Conservation (phyloP, 2,888 invertebrate species). For the Caenorhabditis japonica region DNA sequence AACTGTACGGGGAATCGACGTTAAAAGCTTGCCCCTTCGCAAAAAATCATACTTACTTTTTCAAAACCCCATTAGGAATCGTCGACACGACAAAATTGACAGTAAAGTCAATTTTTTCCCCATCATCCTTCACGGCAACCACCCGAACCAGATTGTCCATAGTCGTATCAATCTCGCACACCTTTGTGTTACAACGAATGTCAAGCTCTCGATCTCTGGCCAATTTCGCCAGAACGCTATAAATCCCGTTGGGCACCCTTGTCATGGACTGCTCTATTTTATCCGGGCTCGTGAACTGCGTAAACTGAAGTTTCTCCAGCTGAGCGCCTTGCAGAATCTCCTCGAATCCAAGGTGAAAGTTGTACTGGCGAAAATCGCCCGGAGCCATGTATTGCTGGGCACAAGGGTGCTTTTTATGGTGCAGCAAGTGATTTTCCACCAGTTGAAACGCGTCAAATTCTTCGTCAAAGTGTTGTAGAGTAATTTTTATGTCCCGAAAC, state of each 20-base stretch:
- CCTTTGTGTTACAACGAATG: slow-evolving; percentile 92
- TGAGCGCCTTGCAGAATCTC: slow-evolving; percentile 30
- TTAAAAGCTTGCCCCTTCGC: no score
- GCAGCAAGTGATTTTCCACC: background rate
- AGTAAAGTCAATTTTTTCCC: slow-evolving; percentile 75
- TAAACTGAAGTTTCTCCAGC: slow-evolving; percentile 41
- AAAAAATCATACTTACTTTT: slow-evolving; percentile 67
- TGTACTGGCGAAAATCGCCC: slow-evolving; percentile 18
- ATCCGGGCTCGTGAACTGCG: background rate
- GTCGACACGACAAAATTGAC: slow-evolving; percentile 96
- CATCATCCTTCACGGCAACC: background rate
- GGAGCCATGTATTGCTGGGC: slow-evolving; percentile 31
- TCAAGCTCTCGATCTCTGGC: slow-evolving; percentile 87
- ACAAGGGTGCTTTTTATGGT: background rate
- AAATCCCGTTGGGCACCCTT: slow-evolving; percentile 86
- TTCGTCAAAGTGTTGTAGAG: slow-evolving; percentile 14
- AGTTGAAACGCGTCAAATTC: slow-evolving; percentile 1
- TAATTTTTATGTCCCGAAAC: background rate
- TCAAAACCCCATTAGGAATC: slow-evolving; percentile 93
- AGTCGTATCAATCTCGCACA: slow-evolving; percentile 85
- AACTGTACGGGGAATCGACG: no score
- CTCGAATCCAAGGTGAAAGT: slow-evolving; percentile 32
- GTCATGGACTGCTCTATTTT: no score
- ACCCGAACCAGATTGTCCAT: slow-evolving; percentile 26
- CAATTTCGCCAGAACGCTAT: slow-evolving; percentile 93